Conservation (phyloP, 2,888 invertebrate species). For the Lasioglossum marginatum region DNA sequence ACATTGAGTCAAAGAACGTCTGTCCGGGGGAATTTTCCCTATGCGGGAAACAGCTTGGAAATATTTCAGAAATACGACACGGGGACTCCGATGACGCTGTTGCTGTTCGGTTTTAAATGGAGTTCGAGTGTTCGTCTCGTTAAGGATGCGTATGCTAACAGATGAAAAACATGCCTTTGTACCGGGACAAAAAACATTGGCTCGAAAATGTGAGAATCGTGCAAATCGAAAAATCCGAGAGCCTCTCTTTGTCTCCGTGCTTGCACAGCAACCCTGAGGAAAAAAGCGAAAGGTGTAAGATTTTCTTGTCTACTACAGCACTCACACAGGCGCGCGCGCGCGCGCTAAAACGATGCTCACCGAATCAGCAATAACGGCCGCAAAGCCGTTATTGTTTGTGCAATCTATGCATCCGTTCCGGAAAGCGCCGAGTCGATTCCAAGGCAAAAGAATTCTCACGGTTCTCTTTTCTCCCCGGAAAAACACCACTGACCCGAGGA, state of each 20-base stretch:
- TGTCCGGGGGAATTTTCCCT: neutral
- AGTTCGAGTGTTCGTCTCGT: too few species aligned
- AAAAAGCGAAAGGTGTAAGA: neutral
- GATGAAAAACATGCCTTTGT: neutral
- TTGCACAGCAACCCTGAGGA: too few species aligned
- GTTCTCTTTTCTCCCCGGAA: constrained; percentile 36
- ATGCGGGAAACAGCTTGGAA: constrained; percentile 12
- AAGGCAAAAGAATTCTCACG: constrained; percentile 33
- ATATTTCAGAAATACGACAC: constrained; percentile 20
- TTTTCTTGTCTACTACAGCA: neutral
- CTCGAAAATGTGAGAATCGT: constrained; percentile 13
- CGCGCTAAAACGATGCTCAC: neutral
- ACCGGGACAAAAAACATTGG: neutral
- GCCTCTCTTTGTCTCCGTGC: constrained; percentile 4
- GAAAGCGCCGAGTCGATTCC: neutral
- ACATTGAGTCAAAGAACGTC: constrained; percentile 35
- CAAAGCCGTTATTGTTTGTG: neutral
- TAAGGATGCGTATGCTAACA: neutral
- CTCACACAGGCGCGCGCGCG: neutral
- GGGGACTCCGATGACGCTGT: neutral
- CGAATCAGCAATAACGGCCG: neutral
- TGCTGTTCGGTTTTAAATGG: neutral
- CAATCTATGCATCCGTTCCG: constrained; percentile 8
- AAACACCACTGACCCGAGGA: constrained; percentile 43
- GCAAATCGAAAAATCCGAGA: constrained; percentile 12